Evolutionary conservation across 2,888 invertebrate genomes (phyloP).

Genomic region (Amphipoea lucens): DNA sequence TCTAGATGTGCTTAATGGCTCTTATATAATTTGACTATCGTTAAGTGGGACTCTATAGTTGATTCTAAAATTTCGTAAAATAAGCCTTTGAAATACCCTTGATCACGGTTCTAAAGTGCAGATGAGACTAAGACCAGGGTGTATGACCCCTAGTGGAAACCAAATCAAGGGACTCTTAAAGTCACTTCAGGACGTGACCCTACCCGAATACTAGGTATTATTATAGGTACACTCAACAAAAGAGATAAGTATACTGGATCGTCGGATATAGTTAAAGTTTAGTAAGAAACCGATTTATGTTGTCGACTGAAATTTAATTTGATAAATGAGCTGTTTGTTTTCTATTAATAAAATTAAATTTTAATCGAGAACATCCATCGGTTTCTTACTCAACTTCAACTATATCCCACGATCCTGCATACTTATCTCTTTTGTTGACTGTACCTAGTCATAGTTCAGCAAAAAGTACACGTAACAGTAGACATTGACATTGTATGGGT

Average conservation of each 20-base stretch:
- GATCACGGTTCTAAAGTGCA: conserved; percentile 80
- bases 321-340: too few relatives aligned
- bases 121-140: conserved; percentile 86
- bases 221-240: neutral
- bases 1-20: conserved; percentile 23
- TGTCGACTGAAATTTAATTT: too few relatives aligned
- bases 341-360: too few relatives aligned
- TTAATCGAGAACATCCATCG: too few relatives aligned
- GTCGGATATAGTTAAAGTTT: too few relatives aligned
- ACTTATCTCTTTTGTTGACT: too few relatives aligned
- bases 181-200: conserved; percentile 93
- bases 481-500: neutral
- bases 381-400: too few relatives aligned
- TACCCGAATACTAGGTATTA: conserved; percentile 46
- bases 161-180: conserved; percentile 93
- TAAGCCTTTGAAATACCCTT: conserved; percentile 72
- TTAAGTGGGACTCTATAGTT: conserved; percentile 17
- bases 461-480: conserved; percentile 55
- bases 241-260: too few relatives aligned
- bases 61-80: conserved; percentile 44
- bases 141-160: conserved; percentile 94
- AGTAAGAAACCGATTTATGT: too few relatives aligned
- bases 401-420: too few relatives aligned
- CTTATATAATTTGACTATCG: neutral
- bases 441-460: conserved; percentile 20